phyloP scores from a whole-genome alignment of 2,888 invertebrate genomes.

The Cryptocephalus moraei region DNA sequence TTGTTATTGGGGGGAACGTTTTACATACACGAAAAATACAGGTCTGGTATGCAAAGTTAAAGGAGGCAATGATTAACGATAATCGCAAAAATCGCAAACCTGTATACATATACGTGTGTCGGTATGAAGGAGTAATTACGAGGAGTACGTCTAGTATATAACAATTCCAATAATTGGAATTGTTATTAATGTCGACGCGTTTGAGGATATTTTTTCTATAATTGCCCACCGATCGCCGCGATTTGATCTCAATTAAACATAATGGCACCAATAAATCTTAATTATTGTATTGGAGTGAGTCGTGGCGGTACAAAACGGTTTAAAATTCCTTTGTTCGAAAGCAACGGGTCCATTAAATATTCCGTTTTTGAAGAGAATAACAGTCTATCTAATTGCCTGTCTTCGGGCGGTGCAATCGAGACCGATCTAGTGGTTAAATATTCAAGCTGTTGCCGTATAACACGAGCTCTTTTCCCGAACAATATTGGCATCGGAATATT shows the following conservation, averaged over 20 bases:
- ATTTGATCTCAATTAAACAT: conserved; percentile 15
- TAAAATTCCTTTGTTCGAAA: conserved; percentile 30
- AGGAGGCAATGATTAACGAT: no score
- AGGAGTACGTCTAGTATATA: no score
- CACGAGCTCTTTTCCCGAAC: conserved; percentile 33
- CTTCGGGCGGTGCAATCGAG: conserved; percentile 38
- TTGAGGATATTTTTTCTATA: not conserved
- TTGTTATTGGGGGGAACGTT: no score
- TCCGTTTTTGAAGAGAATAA: conserved; percentile 37
- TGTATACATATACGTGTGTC: no score
- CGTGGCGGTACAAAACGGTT: conserved; percentile 11
- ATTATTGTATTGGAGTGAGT: conserved; percentile 13
- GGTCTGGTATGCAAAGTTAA: no score
- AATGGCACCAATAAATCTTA: conserved; percentile 16
- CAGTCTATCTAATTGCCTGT: conserved; percentile 41
- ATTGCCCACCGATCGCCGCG: conserved; percentile 11
- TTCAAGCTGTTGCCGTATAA: conserved; percentile 32
- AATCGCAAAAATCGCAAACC: no score
- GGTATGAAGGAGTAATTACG: no score
- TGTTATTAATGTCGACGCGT: not conserved
- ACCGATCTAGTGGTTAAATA: conserved; percentile 37
- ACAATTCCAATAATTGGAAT: not conserved
- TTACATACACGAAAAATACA: no score
- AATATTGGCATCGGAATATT: conserved; percentile 37
- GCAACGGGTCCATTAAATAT: conserved; percentile 32